Base-by-base conservation (phyloP, 2,113 vertebrate species). In the Micromys minutus region DNA sequence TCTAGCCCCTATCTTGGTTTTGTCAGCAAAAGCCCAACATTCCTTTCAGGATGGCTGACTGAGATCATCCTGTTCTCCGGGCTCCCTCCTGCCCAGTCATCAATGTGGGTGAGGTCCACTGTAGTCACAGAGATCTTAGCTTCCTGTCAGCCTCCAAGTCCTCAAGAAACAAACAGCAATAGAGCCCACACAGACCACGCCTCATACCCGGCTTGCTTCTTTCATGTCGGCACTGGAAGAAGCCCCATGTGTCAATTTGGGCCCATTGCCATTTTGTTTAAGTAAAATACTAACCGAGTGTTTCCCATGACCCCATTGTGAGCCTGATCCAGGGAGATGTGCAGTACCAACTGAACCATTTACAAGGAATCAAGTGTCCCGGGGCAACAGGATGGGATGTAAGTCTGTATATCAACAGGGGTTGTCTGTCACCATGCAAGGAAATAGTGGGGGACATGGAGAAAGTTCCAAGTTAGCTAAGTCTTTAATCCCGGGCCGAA, bases 301-400 rank as follows among this genome's bases (percentile, higher is more conserved):
- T 63, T 75, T 57, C 47, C 21, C 5, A 45, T 36, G 31, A 52
- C 52, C 83, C 34, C 9, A 4, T 16, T 6, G 13, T 52, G 77
- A 94, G 34, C 55, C 59, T 26, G 47, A 77, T 34, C 45, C 71
- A 15, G 17, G 47, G 22, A n/a, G n/a, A 77, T 57, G 39, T 42
- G 29, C 13, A 17, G 26, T 59, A 52, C 5, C 4, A 15, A 5
- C 67, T 34, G 39, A 21, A 89, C 16, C 52, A 5, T 24, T 36
- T 65, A 63, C 57, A 63, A 61, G 47, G 59, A 0, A 45, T 12
- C 1, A 36, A 36, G 31, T 3, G 15, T 17, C 31, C 7, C 57
- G n/a, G n/a, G n/a, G 26, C 7, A 1, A 29, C n/a, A 42, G 59
- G 24, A 21, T 47, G 10, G 22, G 0, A 3, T 0, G 17, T 39